Conservation (phyloP, 2,888 invertebrate species). For the Diploptera punctata region DNA sequence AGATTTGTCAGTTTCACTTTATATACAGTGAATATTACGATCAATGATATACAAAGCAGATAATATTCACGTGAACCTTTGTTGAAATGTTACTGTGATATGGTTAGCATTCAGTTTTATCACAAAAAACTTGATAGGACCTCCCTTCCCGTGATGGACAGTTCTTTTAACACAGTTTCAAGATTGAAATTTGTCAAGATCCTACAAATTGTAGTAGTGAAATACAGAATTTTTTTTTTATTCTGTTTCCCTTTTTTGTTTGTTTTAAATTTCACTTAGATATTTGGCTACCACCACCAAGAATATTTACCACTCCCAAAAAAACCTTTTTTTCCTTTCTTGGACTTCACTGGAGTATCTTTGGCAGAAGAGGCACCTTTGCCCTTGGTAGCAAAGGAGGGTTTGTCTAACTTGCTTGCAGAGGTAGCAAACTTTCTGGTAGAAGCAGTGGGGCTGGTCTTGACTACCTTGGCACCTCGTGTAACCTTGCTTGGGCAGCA, state of each 20-base stretch:
- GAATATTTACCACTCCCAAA: conserved; percentile 84
- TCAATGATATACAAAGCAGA: conserved; percentile 13
- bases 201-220: not conserved
- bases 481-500: conserved; percentile 89
- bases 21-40: conserved; percentile 2
- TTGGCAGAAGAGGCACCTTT: conserved; percentile 42
- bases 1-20: not conserved
- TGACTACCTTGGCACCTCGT: conserved; percentile 80
- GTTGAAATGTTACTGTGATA: too few relatives aligned
- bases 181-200: not conserved
- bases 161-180: not conserved
- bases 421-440: conserved; percentile 39
- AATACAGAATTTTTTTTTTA: too few relatives aligned
- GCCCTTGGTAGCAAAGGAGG: conserved; percentile 30
- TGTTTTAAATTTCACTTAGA: not conserved
- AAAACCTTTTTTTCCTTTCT: conserved; percentile 80
- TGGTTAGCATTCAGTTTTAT: conserved; percentile 4
- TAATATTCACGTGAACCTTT: too few relatives aligned
- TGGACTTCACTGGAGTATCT: conserved; percentile 60
- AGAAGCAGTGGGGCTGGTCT: conserved; percentile 60
- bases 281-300: conserved; percentile 73
- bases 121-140: conserved; percentile 11
- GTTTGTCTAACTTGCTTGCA: conserved; percentile 53
- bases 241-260: too few relatives aligned
- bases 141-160: conserved; percentile 12